Evolutionary conservation across 2,888 invertebrate genomes (phyloP).

Genomic region (Meteorus colon): DNA sequence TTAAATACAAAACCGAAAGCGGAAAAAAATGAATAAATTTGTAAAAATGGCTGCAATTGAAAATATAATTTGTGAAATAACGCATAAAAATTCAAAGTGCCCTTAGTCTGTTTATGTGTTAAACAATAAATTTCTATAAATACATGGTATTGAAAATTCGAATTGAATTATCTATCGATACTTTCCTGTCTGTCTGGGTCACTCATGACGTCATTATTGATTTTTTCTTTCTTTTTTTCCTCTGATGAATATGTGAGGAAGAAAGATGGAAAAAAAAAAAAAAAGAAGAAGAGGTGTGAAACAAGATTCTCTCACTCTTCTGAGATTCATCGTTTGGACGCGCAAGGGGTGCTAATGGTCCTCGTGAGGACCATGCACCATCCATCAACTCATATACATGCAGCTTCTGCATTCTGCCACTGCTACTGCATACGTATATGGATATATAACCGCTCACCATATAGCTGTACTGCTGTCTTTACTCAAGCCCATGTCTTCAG

Average conservation of each 20-base stretch:
- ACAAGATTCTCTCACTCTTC: constrained; percentile 17
- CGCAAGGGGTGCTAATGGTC: constrained; percentile 62
- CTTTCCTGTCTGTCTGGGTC: neutral
- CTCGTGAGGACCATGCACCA: constrained; percentile 56
- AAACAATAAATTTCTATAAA: no score
- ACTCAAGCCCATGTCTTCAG: constrained; percentile 43
- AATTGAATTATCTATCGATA: no score
- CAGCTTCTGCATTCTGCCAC: constrained; percentile 51
- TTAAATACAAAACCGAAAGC: no score
- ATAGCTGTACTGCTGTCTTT: constrained; percentile 44
- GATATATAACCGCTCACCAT: constrained; percentile 37
- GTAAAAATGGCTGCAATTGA: no score
- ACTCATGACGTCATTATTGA: neutral
- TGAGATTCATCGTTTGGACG: constrained; percentile 38
- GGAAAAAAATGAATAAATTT: constrained; percentile 35
- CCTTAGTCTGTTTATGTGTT: no score
- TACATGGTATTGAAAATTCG: no score
- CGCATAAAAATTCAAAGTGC: no score
- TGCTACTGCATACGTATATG: constrained; percentile 44
- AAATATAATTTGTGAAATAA: no score
- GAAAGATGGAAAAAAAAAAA: neutral
- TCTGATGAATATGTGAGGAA: neutral
- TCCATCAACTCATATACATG: constrained; percentile 59
- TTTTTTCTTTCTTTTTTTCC: neutral
- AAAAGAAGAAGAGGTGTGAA: neutral